These are phyloP conservation scores for Tapirus terrestris DNA, from an alignment of 2,113 vertebrate genomes.

Conservation along the genomic window DNA sequence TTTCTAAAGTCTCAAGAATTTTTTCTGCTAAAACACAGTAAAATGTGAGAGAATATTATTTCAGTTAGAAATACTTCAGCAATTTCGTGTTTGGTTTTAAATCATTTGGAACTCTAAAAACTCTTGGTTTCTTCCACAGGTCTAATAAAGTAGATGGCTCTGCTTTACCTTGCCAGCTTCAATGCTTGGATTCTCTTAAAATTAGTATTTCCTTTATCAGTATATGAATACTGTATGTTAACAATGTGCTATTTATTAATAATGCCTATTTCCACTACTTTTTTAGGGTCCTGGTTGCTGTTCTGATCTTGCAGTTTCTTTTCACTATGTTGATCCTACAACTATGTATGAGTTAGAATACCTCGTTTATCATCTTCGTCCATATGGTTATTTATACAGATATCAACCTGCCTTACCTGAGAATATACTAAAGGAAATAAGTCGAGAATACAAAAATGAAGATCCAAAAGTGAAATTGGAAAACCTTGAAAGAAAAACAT, in stretches of 20 bases:
- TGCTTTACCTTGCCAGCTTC: conserved; percentile 50
- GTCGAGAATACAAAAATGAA: conserved; percentile 75
- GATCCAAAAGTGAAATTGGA: conserved; percentile 81
- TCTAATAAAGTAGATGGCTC: neutral
- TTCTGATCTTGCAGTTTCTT: conserved; percentile 92
- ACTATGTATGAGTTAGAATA: conserved; percentile 93
- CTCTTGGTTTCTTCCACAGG: neutral
- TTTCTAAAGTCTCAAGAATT: neutral
- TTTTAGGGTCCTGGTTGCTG: conserved; percentile 94
- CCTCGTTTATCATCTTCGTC: conserved; percentile 92
- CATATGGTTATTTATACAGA: conserved; percentile 93
- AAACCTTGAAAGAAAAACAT: conserved; percentile 69
- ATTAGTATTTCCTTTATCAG: neutral
- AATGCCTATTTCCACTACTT: conserved; percentile 49
- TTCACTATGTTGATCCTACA: conserved; percentile 91
- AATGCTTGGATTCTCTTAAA: conserved; percentile 18
- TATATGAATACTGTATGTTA: neutral
- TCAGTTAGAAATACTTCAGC: neutral
- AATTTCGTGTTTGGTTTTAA: conserved; percentile 53
- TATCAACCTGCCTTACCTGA: conserved; percentile 87
- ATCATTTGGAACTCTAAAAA: neutral
- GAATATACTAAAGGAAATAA: conserved; percentile 77
- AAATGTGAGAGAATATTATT: neutral
- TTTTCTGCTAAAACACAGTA: neutral
- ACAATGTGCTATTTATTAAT: conserved; percentile 35